These are phyloP conservation scores for Bucco capensis DNA, from an alignment of 2,113 vertebrate genomes.

Conservation along the genomic window DNA sequence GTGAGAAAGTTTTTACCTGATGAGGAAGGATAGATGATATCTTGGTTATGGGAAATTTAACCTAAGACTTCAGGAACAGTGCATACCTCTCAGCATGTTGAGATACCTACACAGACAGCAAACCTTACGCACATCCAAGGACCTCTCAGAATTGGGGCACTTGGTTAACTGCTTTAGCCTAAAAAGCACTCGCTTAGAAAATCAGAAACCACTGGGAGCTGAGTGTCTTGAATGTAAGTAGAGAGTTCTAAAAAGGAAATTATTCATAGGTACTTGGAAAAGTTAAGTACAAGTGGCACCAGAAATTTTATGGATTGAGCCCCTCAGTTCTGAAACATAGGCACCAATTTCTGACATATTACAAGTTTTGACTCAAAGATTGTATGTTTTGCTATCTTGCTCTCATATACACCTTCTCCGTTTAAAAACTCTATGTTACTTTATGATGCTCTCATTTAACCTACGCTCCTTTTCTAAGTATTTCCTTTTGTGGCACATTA, in stretches of 20 bases:
- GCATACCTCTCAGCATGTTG: neutral
- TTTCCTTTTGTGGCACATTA: neutral
- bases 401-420: neutral
- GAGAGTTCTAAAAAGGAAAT: neutral
- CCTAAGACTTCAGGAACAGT: neutral
- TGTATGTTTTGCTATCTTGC: neutral
- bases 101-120: neutral
- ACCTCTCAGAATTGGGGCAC: rapidly evolving
- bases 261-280: neutral
- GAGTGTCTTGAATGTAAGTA: neutral
- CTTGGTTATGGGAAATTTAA: neutral
- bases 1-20: neutral
- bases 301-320: neutral
- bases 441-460: neutral
- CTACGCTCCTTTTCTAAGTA: neutral
- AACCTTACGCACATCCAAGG: neutral
- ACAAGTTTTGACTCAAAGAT: neutral
- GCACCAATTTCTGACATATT: neutral
- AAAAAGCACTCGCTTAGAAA: neutral
- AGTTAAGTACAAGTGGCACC: neutral
- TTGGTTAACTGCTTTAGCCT: neutral
- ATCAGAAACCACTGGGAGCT: neutral
- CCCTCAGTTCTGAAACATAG: neutral
- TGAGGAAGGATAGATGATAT: neutral
- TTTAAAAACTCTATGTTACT: neutral